phyloP scores from a whole-genome alignment of 2,888 invertebrate genomes.

The Zeuzera pyrina region DNA sequence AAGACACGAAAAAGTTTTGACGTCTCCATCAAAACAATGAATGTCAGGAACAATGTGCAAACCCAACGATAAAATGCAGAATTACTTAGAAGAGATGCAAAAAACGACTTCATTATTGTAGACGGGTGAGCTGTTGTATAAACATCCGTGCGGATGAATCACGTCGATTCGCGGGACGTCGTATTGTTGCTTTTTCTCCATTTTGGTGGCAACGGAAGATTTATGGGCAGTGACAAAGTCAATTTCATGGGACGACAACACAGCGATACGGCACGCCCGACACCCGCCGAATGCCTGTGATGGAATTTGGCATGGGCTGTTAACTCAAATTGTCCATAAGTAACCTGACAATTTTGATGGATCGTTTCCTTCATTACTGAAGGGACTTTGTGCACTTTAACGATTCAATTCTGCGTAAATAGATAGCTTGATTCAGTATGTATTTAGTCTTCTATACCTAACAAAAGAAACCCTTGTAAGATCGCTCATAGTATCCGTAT shows the following conservation, averaged over 20 bases:
- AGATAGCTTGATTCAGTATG: too few species aligned
- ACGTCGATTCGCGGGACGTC: slow-evolving; percentile 38
- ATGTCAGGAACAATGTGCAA: slow-evolving; percentile 19
- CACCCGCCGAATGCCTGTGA: slow-evolving; percentile 35
- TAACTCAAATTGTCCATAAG: slow-evolving; percentile 58
- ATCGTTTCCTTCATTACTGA: slow-evolving; percentile 49
- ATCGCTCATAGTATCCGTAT: too few species aligned
- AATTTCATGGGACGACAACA: slow-evolving; percentile 55
- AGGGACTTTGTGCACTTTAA: slow-evolving; percentile 36
- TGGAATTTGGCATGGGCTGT: slow-evolving; percentile 56
- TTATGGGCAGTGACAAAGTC: slow-evolving; percentile 68
- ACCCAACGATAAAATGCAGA: slow-evolving; percentile 21
- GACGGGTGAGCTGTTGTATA: slow-evolving; percentile 52
- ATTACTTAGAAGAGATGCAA: slow-evolving; percentile 35
- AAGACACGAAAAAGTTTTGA: slow-evolving; percentile 20
- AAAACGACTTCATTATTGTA: slow-evolving; percentile 30
- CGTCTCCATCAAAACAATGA: slow-evolving; percentile 24
- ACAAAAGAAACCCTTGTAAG: too few species aligned
- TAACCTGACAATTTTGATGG: slow-evolving; percentile 65
- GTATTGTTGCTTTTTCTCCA: slow-evolving; percentile 34
- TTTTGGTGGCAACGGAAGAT: slow-evolving; percentile 46
- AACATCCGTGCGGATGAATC: too few species aligned
- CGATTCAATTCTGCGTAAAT: slow-evolving; percentile 52
- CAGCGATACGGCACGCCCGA: slow-evolving; percentile 45
- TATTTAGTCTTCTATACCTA: too few species aligned